These are phyloP conservation scores for Epinotia demarniana DNA, from an alignment of 2,888 invertebrate species.

Conservation along the genomic window DNA sequence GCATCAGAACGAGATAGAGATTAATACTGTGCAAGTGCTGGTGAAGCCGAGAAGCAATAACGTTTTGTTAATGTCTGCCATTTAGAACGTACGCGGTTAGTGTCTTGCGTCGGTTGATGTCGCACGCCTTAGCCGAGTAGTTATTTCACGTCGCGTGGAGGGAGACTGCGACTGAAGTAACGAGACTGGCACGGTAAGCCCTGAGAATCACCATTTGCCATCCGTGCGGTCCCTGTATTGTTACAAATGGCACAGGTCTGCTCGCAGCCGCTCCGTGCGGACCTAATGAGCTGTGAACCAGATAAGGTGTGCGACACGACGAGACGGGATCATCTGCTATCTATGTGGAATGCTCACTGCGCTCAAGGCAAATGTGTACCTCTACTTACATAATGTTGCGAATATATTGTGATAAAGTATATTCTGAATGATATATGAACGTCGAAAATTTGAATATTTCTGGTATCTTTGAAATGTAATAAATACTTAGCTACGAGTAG, in stretches of 20 bases:
- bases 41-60: conserved; percentile 78
- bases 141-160: conserved; percentile 67
- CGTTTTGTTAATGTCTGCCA: conserved; percentile 80
- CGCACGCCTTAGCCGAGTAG: conserved; percentile 62
- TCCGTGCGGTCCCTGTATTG: conserved; percentile 76
- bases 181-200: conserved; percentile 72
- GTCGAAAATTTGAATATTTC: not conserved
- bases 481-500: not conserved
- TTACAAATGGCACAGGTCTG: conserved; percentile 80
- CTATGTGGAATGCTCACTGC: conserved; percentile 70
- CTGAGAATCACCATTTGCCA: conserved; percentile 76
- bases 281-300: conserved; percentile 85
- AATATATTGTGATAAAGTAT: conserved; percentile 27
- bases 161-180: conserved; percentile 61
- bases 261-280: conserved; percentile 70
- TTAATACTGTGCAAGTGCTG: conserved; percentile 78
- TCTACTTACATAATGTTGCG: conserved; percentile 52
- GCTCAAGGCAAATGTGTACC: conserved; percentile 53
- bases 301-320: conserved; percentile 81
- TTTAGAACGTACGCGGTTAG: conserved; percentile 77
- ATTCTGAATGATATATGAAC: not conserved
- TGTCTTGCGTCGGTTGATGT: conserved; percentile 72
- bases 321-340: conserved; percentile 76
- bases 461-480: not conserved
- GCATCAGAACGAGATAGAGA: conserved; percentile 72